Base-by-base conservation (phyloP, 2,797 vertebrate genomes). In the Lagodon rhomboides region DNA sequence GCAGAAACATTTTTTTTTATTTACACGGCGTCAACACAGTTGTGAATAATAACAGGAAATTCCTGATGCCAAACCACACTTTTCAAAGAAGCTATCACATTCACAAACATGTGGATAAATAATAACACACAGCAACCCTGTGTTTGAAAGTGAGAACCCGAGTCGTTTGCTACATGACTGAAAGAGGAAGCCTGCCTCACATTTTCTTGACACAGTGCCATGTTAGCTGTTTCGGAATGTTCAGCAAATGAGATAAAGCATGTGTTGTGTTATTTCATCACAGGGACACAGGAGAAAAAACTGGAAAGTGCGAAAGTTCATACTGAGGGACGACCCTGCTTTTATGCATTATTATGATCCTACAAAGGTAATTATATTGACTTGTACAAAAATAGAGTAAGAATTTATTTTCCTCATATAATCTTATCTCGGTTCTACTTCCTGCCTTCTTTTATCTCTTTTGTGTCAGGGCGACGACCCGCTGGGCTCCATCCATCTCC, bases 221-320 rank as follows among this genome's bases (percentile, higher is more conserved):
- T 7, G 20, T 16, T 72, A 20, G 12, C 9, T 25, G 20, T 27
- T 60, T 0, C 30, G 17, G 51, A 38, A 23, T 47, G 12, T 50
- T 53, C 5, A 15, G 3, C 4, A 68, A 30, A 55, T 25, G 11
- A 20, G 12, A 23, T 44, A 12, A 18, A 43, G 3, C 25, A 49
- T 11, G 15, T 25, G 25, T 12, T 59, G 41, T 58, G 10, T 75
- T 71, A 3, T 73, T 73, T 65, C 80, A 87, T 87, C 46, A 79
- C 85, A 99, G 98, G 98, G 98, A 12, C 98, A 99, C 55, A 93
- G 95, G 75, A 96, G 97, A 75, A 99, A 97, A 93, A 99, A 99
- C 92, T 99, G 98, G 98, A 99, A 99, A 93, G 98, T 99, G 75
- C 95, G 98, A 12, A 99, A 99, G 83, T 99, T 99, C 74, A 90